Percentiles rank a stretch among this genome's conserved stretches.
Conservation (phyloP, 2,797 vertebrate species). For the Cygnus olor region DNA sequence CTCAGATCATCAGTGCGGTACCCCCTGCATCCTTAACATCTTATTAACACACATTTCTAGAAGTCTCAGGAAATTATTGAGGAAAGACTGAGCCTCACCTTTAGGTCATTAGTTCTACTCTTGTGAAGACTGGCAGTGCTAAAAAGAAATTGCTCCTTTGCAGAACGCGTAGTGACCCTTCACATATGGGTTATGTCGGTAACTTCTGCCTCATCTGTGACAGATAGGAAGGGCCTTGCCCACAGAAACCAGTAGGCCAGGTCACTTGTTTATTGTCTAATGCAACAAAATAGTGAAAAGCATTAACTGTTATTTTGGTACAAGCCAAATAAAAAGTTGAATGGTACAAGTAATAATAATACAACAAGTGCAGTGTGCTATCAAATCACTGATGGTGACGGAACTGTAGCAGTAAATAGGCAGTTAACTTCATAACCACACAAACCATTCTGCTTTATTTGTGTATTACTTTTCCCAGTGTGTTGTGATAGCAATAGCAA, state of each 20-base stretch:
- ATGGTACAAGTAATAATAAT: not conserved
- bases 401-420: not conserved
- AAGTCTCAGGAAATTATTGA: not conserved
- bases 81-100: not conserved
- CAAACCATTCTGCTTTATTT: not conserved
- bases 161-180: not conserved
- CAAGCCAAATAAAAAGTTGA: not conserved
- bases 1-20: too few relatives aligned
- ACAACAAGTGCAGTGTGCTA: not conserved
- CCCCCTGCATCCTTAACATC: not conserved
- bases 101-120: not conserved
- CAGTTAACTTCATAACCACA: slow-evolving; percentile 1
- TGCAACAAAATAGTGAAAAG: not conserved
- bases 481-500: slow-evolving; percentile 14
- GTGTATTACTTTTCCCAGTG: not conserved
- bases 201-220: not conserved
- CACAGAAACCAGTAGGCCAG: not conserved
- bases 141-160: not conserved
- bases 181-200: not conserved
- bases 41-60: not conserved
- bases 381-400: not conserved
- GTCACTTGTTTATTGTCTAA: not conserved
- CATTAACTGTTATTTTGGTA: not conserved
- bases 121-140: not conserved
- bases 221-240: not conserved